Evolutionary conservation across 2,113 vertebrate genomes (phyloP), one percentile per base, ranked within the genome.

Genomic region (Oplegnathus fasciatus): DNA sequence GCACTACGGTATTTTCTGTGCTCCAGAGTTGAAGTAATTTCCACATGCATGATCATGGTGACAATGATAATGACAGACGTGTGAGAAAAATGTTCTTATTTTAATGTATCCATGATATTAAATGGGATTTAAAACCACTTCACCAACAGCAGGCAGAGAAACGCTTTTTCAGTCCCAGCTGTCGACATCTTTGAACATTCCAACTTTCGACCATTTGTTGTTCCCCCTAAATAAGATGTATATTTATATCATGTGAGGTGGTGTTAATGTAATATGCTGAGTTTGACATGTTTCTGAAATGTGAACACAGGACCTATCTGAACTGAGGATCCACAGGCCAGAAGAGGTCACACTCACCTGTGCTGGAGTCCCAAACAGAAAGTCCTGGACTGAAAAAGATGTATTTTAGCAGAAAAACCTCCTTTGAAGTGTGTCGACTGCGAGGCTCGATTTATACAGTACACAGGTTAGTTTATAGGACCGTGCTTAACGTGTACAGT

Each of bases 251-350:
- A 92, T 32, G 83, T 93, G 88, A 82, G 90, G 78, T 90, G 89
- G 90, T 94, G 85, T 85, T 89, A 72, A 86, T 88, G 88, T 90
- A 91, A 88, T 89, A 86, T 88, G 92, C 92, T 91, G 78, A 88
- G 79, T 89, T 94, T 89, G 83, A 89, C 88, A 87, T 89, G 88
- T 93, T 91, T 79, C 86, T 89, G 85, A 93, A 92, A 94, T 95
- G 93, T 95, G 93, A 95, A 93, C 62, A 75, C 74, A 61, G 87
- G 87, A 65, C 74, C 20, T 86, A 85, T 90, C 78, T 88, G 79
- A 73, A 85, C 66, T 74, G 72, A 88, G 87, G 85, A 88, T 74
- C 60, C 71, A 69, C 65, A 83, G 64, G 73, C 70, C 77, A 72
- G 66, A 74, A 24, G 55, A 62, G 52, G 50, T 55, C 24, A 28